Conservation (phyloP, 2,113 vertebrate species). For the Eira barbara region DNA sequence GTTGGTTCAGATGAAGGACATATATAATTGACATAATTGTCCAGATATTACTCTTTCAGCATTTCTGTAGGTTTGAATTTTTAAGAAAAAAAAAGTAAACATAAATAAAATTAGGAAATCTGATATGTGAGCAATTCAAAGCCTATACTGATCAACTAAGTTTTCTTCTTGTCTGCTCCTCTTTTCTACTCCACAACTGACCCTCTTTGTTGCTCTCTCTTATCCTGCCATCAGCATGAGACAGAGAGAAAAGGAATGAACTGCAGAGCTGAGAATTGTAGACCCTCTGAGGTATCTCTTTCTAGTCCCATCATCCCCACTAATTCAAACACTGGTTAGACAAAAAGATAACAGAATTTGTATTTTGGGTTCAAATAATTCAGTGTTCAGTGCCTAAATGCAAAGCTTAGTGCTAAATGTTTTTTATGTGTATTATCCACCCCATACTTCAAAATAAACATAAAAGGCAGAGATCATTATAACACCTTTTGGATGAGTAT, state of each 20-base stretch:
- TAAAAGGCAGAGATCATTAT: not conserved
- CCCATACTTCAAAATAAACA: not conserved
- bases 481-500: not conserved
- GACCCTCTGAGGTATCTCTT: not conserved
- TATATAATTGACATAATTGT: not conserved
- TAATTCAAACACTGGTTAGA: not conserved
- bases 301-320: not conserved
- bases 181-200: not conserved
- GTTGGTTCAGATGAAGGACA: not conserved
- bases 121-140: not conserved
- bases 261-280: fast-evolving
- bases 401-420: too few relatives aligned
- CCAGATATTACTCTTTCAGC: not conserved
- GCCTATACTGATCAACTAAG: fast-evolving
- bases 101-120: not conserved
- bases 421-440: not conserved
- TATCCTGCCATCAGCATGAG: too few relatives aligned
- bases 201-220: not conserved
- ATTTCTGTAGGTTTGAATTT: not conserved
- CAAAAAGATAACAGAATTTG: not conserved
- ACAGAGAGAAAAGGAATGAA: not conserved
- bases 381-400: not conserved
- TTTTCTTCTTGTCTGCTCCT: too few relatives aligned
- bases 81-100: not conserved
- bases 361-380: not conserved